Evolutionary conservation across 1,140 invertebrate species (phyloP), one percentile per base, ranked within the genome.

Genomic region (Apocrypta bakeri): DNA sequence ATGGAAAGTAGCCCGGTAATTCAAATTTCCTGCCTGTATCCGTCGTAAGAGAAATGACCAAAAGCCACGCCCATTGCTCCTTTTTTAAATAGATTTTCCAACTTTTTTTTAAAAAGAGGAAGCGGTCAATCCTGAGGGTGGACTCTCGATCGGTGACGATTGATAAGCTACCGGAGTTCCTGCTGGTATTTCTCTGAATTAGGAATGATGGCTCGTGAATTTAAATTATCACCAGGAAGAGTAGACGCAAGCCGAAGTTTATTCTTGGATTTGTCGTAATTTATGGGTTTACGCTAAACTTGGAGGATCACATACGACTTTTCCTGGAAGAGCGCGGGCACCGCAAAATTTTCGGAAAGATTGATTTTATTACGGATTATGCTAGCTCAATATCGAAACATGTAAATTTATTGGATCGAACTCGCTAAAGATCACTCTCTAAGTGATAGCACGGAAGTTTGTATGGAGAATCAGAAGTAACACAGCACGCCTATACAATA

Each of bases 1-100:
- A 78, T 78, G 75, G 31, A 78, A 71, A 69, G 40, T 79, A 79
- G 68, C 69, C 64, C 77, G 61, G 21, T 11, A 14, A 75, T 75
- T 75, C 42, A 75, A 75, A 75, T 78, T 42, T 68, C 63, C 31
- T 63, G 14, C 42, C 0, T 24, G 24, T 42, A 11, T 74, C 25
- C 63, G 21, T 1, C 73, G 25, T 56, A 76, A 64, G 74, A 76
- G 74, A 31, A 64, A 64, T 25, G 56, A 24, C 74, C n/a, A 21
- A 69, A 8, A 37, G 17, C 24, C 56, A 14, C 21, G 17, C n/a
- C 21, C 8, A 17, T 56, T 21, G 7, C 48, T 0, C 48, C n/a
- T 17, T 48, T 21, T 21, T 7, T 56, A 4, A 7, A 56, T 56
- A 21, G 2, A 56, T 14, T 17, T 6, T 66, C 7, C 63, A 24